These are phyloP conservation scores for Heliconius melpomene DNA, from an alignment of 1,140 invertebrate species.

Conservation along the genomic window DNA sequence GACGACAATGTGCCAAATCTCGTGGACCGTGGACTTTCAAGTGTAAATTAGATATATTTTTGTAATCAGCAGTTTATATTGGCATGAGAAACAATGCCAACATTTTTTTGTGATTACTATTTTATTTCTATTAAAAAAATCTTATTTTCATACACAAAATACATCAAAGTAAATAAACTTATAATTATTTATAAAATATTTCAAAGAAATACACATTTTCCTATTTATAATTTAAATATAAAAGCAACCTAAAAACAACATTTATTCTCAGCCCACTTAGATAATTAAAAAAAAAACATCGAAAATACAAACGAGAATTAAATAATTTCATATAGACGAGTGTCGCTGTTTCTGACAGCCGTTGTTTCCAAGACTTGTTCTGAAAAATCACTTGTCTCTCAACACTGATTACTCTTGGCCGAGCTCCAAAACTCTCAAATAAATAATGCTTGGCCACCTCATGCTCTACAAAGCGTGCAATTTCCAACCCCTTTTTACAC, in stretches of 20 bases:
- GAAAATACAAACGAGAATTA: conserved; percentile 15
- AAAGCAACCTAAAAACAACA: neutral
- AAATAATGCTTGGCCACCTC: conserved; percentile 43
- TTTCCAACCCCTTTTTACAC: conserved; percentile 35
- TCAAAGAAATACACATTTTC: neutral
- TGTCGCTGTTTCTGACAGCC: conserved; percentile 11
- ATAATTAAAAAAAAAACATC: neutral
- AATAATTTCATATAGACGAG: conserved; percentile 8
- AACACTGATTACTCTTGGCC: conserved; percentile 44
- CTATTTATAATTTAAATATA: neutral
- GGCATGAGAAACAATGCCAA: neutral
- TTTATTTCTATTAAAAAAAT: neutral
- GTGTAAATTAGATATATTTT: conserved; percentile 22
- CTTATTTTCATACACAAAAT: neutral
- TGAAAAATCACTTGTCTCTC: conserved; percentile 45
- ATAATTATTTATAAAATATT: neutral
- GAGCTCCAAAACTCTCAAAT: conserved; percentile 43
- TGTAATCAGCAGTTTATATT: conserved; percentile 23
- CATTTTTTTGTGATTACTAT: neutral
- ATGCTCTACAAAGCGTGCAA: conserved; percentile 32
- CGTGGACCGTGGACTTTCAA: conserved; percentile 11
- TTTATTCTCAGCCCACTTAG: neutral
- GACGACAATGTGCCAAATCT: conserved; percentile 42
- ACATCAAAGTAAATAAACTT: neutral
- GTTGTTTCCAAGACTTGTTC: conserved; percentile 32